Base-by-base conservation (phyloP, 2,888 invertebrate species). In the Acanthosoma haemorrhoidale region DNA sequence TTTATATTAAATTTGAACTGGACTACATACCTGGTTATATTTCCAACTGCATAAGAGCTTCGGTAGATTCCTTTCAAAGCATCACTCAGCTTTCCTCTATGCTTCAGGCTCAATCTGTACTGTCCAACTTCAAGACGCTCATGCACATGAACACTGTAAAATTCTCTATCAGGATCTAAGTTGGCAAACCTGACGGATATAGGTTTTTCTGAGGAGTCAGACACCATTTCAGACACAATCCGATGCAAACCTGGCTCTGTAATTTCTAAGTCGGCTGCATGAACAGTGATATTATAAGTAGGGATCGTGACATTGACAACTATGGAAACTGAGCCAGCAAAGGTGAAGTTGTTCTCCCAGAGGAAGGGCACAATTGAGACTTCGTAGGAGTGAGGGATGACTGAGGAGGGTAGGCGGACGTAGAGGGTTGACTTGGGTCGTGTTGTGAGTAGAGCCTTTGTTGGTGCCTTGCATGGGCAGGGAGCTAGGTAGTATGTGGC, bases 331-430 rank as follows among this genome's bases (percentile, higher is more conserved):
- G 77, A 85, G 41, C 92, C 92, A 73, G 86, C 82, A 77, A 92
- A 92, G 13, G 89, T 91, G 75, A 92, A 92, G 78, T 92, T 92
- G 1, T 87, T 87, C 77, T 87, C 87, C 76, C 82, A 82, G 70
- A 92, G 84, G 76, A 88, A 88, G 0, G 92, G 92, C 41, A 87
- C 85, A 70, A 92, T 80, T 74, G 85, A 84, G 3, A 92, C 79
- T 72, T 86, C 84, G 77, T 92, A 92, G 31, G 84, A 85, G 51
- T 88, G 82, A 1, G 92, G 92, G 64, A 83, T 80, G 0, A 92
- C 81, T 43, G 86, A 82, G 68, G 80, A 84, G 0, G 92, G 91
- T 71, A 92, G 79, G 75, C 92, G 84, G 1, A 91, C 86, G 77
- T 90, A 21, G 79, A 80, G 1, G 82, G 82, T n/a, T 4, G 80